Conservation (phyloP, 2,888 invertebrate species). For the Acanthopleura granulata region DNA sequence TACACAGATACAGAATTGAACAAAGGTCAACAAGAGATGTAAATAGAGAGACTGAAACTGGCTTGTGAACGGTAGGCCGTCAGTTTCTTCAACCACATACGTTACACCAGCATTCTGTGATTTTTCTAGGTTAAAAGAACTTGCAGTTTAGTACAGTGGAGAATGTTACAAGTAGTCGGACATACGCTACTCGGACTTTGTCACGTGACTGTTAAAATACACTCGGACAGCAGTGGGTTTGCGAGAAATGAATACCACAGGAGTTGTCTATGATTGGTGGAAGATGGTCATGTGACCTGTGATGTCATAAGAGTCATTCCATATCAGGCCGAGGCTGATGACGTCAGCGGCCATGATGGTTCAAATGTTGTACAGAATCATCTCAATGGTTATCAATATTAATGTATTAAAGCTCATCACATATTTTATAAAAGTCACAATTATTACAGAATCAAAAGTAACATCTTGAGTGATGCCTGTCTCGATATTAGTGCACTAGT, state of each 20-base stretch:
- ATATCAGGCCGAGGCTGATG: background rate
- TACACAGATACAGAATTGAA: background rate
- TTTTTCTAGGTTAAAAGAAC: background rate
- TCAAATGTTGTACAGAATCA: too few relatives aligned
- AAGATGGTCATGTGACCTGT: constrained; percentile 11
- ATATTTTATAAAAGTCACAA: background rate
- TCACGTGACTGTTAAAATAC: too few relatives aligned
- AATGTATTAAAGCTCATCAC: constrained; percentile 4
- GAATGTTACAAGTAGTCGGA: background rate
- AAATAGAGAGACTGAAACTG: background rate
- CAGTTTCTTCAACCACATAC: background rate
- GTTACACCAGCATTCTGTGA: constrained; percentile 15
- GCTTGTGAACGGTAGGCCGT: background rate
- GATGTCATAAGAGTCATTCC: constrained; percentile 17
- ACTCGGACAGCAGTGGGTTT: too few relatives aligned
- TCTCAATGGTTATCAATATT: background rate
- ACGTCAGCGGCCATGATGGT: too few relatives aligned
- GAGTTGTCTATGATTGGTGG: background rate
- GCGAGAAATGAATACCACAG: background rate
- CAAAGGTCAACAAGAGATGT: background rate
- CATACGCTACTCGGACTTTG: too few relatives aligned
- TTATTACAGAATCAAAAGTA: too few relatives aligned
- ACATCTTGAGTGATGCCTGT: too few relatives aligned
- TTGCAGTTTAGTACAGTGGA: background rate
- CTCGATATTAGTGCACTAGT: too few relatives aligned